Percentiles rank a stretch among this genome's conserved stretches.
Conservation (phyloP, 37 sponge, comb jelly and placozoan genomes). For the Tethya wilhelma region DNA sequence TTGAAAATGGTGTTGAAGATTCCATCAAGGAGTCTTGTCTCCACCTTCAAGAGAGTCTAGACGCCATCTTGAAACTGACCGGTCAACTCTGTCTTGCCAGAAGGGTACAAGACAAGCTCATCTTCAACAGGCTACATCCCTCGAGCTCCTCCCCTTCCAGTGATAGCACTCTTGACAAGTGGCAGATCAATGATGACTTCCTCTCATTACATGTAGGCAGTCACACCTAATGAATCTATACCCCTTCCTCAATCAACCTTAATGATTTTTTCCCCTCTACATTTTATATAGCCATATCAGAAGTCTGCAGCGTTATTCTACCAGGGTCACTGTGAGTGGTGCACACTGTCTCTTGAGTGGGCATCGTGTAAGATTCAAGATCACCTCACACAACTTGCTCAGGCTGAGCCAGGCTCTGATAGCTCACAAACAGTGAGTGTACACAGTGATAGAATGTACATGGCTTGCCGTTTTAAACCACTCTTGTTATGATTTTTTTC, state of each 20-base stretch:
- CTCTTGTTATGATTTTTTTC: neutral
- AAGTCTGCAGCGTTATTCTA: slow-evolving; percentile 5
- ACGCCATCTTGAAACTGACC: neutral
- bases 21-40: neutral
- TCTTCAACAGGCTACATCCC: too few species aligned
- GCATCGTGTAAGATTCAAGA: neutral
- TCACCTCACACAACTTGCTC: neutral
- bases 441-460: neutral
- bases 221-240: neutral
- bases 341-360: slow-evolving; percentile 7
- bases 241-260: too few species aligned
- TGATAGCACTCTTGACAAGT: too few species aligned
- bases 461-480: neutral
- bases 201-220: slow-evolving; percentile 10
- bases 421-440: neutral
- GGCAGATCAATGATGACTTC: slow-evolving; percentile 6
- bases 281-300: slow-evolving; percentile 25
- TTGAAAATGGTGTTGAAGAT: slow-evolving; percentile 12
- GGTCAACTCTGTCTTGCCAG: slow-evolving; percentile 24
- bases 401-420: neutral
- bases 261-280: neutral
- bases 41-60: slow-evolving; percentile 14
- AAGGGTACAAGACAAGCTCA: neutral
- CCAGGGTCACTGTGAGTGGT: slow-evolving; percentile 27
- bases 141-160: too few species aligned